Base-by-base conservation (phyloP, 2,797 vertebrate species). In the Myoxocephalus aenaeus region DNA sequence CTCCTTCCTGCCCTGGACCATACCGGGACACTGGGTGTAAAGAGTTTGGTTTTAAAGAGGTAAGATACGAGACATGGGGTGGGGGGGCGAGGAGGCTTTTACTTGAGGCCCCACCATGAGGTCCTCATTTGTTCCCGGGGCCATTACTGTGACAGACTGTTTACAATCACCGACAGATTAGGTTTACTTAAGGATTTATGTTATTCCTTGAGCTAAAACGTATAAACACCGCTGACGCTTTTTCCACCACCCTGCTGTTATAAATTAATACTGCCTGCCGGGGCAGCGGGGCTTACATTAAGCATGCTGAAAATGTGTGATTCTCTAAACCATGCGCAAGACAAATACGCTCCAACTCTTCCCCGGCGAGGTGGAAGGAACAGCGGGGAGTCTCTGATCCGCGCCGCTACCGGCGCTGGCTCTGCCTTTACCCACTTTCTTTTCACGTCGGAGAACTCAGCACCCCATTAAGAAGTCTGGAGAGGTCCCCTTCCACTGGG, bases 91-190 rank as follows among this genome's bases (percentile, higher is more conserved):
- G 59, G 36, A 57, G 75, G 77, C 64, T 86, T 84, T 85, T 82
- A 84, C 79, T 84, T 73, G 82, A 81, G 89, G 85, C 83, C 85
- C 78, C 56, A 14, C 87, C 88, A 92, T 88, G 84, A 91, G 90
- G 89, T 93, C 89, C 85, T 94, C 91, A 90, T 95, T 95, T 94
- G 89, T 94, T 92, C 82, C 83, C 13, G 65, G 73, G 90, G 87
- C 93, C 93, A 95, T 95, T 95, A 93, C 87, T 87, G 85, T 90
- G 93, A 95, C 94, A 94, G 90, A 83, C 82, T 95, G 95, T 95
- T 94, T 95, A 94, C 91, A 90, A 85, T 90, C 79, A 85, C 62
- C 40, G 88, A 92, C 91, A 93, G 92, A 94, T 94, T 92, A 92
- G 87, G 90, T 93, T 93, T 92, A 92, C 91, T 90, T 89, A 86